These are phyloP conservation scores for Sakesphorus luctuosus DNA, from an alignment of 2,113 vertebrate genomes.

Conservation along the genomic window DNA sequence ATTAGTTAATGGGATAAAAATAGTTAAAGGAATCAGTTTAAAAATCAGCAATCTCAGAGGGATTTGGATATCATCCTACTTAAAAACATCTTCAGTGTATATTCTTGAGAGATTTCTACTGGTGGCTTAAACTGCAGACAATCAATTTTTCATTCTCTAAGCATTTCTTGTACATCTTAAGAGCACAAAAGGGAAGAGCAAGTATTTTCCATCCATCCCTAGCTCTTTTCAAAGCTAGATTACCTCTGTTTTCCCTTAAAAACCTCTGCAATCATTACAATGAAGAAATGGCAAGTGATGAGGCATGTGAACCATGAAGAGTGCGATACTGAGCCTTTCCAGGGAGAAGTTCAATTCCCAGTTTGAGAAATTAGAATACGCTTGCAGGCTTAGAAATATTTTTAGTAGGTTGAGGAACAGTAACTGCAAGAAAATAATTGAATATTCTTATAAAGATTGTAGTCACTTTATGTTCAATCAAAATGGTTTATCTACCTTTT, in stretches of 20 bases:
- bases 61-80: neutral
- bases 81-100: neutral
- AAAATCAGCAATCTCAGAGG: neutral
- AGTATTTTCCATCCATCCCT: neutral
- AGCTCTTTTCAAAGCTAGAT: neutral
- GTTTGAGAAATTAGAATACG: slow-evolving; percentile 12
- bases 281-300: slow-evolving; percentile 8
- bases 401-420: neutral
- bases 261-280: slow-evolving; percentile 1
- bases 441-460: neutral
- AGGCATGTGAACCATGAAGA: neutral
- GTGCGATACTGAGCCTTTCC: neutral
- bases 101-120: neutral
- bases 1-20: neutral
- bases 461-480: neutral
- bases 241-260: neutral
- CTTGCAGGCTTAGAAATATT: neutral
- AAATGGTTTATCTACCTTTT: neutral
- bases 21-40: neutral
- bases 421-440: neutral
- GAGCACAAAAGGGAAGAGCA: neutral
- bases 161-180: neutral
- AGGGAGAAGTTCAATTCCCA: neutral
- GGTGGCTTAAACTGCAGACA: neutral
- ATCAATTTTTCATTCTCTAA: neutral